Percentiles rank a stretch among this genome's conserved stretches.
These are phyloP conservation scores for Pycnomerus fuliginosus DNA, from an alignment of 2,888 invertebrate species.

Conservation along the genomic window DNA sequence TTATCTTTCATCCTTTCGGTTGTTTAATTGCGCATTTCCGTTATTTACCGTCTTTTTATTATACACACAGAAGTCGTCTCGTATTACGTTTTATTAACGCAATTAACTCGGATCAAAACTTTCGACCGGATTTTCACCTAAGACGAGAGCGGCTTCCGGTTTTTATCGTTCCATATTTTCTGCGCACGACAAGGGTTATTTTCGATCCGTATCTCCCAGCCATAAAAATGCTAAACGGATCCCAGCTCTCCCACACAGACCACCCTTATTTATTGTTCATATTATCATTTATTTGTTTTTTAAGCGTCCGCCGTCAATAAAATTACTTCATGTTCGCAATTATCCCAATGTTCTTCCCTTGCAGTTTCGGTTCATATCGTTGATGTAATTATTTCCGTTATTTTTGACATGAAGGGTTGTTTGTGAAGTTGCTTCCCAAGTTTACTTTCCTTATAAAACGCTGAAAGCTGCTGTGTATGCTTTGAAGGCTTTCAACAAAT, in stretches of 20 bases:
- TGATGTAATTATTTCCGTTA: no score
- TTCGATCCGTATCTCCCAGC: constrained; percentile 37
- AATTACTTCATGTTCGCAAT: not conserved
- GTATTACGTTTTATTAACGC: no score
- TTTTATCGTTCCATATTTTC: constrained; percentile 37
- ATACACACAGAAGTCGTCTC: constrained; percentile 32
- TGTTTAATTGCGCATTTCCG: constrained; percentile 40
- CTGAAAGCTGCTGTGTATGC: no score
- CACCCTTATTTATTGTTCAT: constrained; percentile 36
- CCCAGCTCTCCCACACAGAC: constrained; percentile 21
- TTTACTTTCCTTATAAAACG: no score
- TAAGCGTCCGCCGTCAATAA: constrained; percentile 5
- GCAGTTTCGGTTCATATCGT: no score
- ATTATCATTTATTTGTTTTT: constrained; percentile 33
- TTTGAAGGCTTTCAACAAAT: no score
- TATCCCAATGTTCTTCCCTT: no score
- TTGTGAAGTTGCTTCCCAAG: no score
- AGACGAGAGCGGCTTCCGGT: constrained; percentile 23
- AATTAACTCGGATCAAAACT: no score
- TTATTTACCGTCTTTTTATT: constrained; percentile 37
- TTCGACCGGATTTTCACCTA: constrained; percentile 22
- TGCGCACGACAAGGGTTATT: constrained; percentile 37
- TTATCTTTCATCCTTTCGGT: constrained; percentile 35
- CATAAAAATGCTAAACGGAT: constrained; percentile 40
- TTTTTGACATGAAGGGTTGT: no score